Evolutionary conservation across 2,797 vertebrate species (phyloP), one percentile per base, ranked within the genome.

Genomic region (Pseudopleuronectes americanus): DNA sequence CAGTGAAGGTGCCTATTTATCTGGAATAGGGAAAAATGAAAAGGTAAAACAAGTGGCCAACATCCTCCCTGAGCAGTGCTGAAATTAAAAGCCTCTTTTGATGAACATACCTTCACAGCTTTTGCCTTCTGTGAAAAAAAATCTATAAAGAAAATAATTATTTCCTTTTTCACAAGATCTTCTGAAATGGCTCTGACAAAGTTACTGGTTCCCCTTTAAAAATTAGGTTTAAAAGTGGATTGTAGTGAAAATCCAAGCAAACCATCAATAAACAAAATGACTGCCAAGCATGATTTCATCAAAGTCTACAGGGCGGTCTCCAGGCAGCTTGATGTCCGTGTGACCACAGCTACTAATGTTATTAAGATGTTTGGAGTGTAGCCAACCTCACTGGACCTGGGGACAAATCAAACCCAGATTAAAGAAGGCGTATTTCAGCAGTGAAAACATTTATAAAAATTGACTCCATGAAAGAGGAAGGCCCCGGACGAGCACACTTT

Each of bases 1-100:
- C 69, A 74, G 9, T 47, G 57, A 71, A 64, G 58, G 26, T 23
- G 72, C 54, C 14, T n/a, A 45, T 47, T 28, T 55, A 16, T 56
- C 36, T 65, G 1, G 26, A 57, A 43, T 55, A 43, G 43, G 6
- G 14, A 6, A 31, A 22, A 61, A 28, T 45, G 13, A 17, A 51
- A 56, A 14, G 55, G 73, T 51, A 22, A 13, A 22, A n/a, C 36
- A 14, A 2, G n/a, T n/a, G 19, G n/a, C 6, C 9, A 17, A 51
- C 3, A 2, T 48, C 16, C 17, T 47, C 9, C 41, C 8, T 26
- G 33, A 60, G 21, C 16, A 41, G 8, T 22, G 21, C 8, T 33
- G 6, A 16, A 33, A 49, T 8, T 14, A 16, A 33, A 62, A 62
- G 8, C 26, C 12, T 22, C n/a, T 58, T 2, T 22, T 10, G 17